phyloP scores from a whole-genome alignment of 2,888 invertebrate species.

The Nasonia oneida region DNA sequence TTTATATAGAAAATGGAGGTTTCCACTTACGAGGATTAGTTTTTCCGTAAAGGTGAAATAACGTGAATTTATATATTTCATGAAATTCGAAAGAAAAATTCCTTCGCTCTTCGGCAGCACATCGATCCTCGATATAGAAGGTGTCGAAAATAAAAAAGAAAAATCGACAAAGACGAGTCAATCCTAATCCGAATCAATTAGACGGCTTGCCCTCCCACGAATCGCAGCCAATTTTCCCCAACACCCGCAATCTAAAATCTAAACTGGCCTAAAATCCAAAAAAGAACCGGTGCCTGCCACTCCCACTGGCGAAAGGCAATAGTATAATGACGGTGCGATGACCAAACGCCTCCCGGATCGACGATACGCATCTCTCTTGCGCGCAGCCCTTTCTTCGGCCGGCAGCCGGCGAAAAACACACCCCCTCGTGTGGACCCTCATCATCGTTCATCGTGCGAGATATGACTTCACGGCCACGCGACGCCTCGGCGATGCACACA shows the following conservation, averaged over 20 bases:
- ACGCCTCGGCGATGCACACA: not conserved
- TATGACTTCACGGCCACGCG: constrained; percentile 38
- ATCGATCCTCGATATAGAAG: not conserved
- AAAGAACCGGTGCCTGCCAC: constrained; percentile 4
- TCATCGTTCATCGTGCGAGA: constrained; percentile 21
- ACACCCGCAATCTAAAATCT: constrained; percentile 5
- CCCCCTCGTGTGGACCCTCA: constrained; percentile 36
- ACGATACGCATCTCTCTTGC: constrained; percentile 14
- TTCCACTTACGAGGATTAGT: not conserved
- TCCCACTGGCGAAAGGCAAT: constrained; percentile 4
- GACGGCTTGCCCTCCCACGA: not conserved
- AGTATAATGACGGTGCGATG: not conserved
- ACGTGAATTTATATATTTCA: too few relatives aligned
- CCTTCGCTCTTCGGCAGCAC: not conserved
- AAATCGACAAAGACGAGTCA: not conserved
- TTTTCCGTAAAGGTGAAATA: not conserved
- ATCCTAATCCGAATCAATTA: not conserved
- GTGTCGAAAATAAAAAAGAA: not conserved
- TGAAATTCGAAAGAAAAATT: not conserved
- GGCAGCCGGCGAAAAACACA: constrained; percentile 26
- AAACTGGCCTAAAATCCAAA: not conserved
- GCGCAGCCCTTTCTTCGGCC: not conserved
- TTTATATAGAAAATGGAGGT: constrained; percentile 7
- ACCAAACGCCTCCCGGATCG: constrained; percentile 11
- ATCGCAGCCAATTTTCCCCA: not conserved